Base-by-base conservation (phyloP, 2,888 invertebrate species). In the Lymantria dispar region DNA sequence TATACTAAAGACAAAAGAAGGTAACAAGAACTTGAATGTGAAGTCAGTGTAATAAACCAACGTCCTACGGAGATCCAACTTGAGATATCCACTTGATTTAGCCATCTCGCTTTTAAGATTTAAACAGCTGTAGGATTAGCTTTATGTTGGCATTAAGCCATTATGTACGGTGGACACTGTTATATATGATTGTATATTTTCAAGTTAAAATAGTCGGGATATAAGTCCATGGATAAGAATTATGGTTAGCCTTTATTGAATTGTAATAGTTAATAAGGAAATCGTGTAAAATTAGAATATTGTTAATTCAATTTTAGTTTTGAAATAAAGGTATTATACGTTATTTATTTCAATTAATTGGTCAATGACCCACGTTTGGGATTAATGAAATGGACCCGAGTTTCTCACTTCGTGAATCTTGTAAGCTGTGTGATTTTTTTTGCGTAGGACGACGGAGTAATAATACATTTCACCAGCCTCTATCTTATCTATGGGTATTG, bases 21-120 rank as follows among this genome's bases (percentile, higher is more conserved):
- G 50, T 45, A 58, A 50, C 49, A 49, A 53, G 60, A 62, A 22
- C 22, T 72, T 68, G 66, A 73, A 65, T 57, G 46, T 12, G 41
- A 58, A 45, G 54, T 38, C 50, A 51, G 57, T 30, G 46, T 55
- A 61, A 76, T 75, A 78, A 77, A 76, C 61, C 65, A 68, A 56
- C 72, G 71, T 67, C 76, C 70, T 77, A 78, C 76, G 74, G 62
- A 78, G 88, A 87, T 87, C 74, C 76, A 76, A 70, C 70, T 68
- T 67, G 70, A 77, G 88, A 89, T 89, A 87, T 70, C 68, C 63
- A 54, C 74, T 78, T 88, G 87, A 89, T 89, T 89, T 87, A 89
- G 85, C 60, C 82, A 85, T 84, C 76, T 76, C 66, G 73, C 62
- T 65, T 42, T 55, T 64, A 60, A 72, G 83, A 89, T 85, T 88